phyloP scores from a whole-genome alignment of 2,797 vertebrate genomes.

The Myiotriccus ornatus region DNA sequence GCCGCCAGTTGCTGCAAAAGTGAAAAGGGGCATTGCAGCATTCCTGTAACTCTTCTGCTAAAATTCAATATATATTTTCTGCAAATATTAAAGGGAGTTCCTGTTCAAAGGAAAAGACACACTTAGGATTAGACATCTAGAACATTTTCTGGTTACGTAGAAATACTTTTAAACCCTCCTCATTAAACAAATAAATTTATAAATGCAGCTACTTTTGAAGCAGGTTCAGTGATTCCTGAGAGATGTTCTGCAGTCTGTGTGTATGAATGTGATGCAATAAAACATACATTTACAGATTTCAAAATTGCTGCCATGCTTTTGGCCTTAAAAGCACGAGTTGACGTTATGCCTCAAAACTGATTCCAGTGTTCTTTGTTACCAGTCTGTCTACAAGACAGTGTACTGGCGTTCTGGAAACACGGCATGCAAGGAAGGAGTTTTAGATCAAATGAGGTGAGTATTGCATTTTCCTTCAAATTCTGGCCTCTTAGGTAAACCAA shows the following conservation, averaged over 20 bases:
- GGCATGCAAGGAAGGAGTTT: slow-evolving; percentile 85
- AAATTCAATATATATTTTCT: background rate
- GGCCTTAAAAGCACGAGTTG: background rate
- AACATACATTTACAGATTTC: background rate
- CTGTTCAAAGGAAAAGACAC: background rate
- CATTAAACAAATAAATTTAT: background rate
- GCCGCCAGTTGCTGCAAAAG: background rate
- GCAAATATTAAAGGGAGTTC: background rate
- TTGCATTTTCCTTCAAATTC: background rate
- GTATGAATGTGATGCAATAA: background rate
- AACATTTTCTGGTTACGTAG: background rate
- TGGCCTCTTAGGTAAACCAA: background rate
- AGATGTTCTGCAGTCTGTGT: background rate
- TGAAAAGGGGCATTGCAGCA: background rate
- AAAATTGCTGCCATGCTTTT: background rate
- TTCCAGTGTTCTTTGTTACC: slow-evolving; percentile 60
- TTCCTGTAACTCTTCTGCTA: background rate
- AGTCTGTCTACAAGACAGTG: slow-evolving; percentile 84
- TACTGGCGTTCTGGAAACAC: slow-evolving; percentile 83
- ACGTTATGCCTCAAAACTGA: slow-evolving; percentile 13
- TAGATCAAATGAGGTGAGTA: slow-evolving; percentile 82
- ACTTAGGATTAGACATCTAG: background rate
- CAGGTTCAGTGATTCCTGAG: background rate
- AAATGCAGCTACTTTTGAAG: background rate
- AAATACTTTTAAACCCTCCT: background rate